Evolutionary conservation across 2,113 vertebrate genomes (phyloP).

Genomic region (Coptodon bakossiorum): DNA sequence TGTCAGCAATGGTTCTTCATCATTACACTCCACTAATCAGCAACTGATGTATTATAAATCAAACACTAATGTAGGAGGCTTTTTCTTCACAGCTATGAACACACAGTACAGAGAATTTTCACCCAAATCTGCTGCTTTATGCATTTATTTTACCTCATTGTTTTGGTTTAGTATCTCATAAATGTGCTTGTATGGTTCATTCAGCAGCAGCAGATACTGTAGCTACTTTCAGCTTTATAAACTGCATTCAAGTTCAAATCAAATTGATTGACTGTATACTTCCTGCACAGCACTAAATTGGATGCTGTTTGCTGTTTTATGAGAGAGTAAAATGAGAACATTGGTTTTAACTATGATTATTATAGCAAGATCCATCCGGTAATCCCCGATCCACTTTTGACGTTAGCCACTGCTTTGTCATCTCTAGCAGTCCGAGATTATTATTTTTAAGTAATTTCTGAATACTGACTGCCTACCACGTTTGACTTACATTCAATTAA

Average conservation of each 20-base stretch:
- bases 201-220: neutral
- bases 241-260: neutral
- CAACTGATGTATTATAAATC: neutral
- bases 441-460: neutral
- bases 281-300: neutral
- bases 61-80: neutral
- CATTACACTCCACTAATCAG: neutral
- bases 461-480: neutral
- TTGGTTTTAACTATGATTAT: neutral
- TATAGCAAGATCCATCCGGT: neutral
- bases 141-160: neutral
- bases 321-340: neutral
- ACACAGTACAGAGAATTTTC: neutral
- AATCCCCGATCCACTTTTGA: neutral
- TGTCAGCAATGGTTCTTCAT: neutral
- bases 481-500: neutral
- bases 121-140: neutral
- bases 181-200: neutral
- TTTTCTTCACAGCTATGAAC: neutral
- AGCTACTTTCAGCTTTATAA: neutral
- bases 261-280: neutral
- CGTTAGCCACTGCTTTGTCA: neutral
- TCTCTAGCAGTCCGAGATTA: neutral
- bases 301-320: neutral
- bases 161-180: neutral